A percentile compares a stretch with the other conserved stretches of the same genome.
Evolutionary conservation across 2,797 vertebrate species (phyloP).

Genomic region (Anabacerthia variegaticeps): DNA sequence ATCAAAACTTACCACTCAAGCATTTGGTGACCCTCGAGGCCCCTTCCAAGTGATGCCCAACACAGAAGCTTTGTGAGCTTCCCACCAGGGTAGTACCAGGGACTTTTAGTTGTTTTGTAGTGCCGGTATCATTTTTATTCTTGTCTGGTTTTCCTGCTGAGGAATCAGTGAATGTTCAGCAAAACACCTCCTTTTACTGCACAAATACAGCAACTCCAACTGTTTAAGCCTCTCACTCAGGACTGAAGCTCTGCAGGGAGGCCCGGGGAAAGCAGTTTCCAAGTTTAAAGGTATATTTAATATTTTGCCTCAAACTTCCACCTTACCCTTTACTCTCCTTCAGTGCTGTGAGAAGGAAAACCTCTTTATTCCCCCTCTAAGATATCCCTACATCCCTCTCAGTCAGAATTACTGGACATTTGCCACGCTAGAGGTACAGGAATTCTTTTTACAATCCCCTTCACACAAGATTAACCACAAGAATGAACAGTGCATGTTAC

Average conservation of each 20-base stretch:
- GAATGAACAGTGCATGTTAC: rapidly evolving
- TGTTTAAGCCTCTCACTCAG: neutral
- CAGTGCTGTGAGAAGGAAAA: neutral
- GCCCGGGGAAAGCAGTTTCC: neutral
- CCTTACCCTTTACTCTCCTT: neutral
- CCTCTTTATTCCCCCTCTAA: neutral
- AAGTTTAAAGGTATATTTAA: neutral
- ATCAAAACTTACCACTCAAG: neutral
- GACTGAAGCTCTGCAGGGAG: neutral
- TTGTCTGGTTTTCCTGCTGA: neutral
- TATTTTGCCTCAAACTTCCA: neutral
- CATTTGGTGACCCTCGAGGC: neutral
- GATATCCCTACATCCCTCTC: neutral
- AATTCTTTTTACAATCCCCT: neutral
- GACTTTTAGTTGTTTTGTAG: neutral
- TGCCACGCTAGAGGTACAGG: rapidly evolving
- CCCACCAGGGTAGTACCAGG: rapidly evolving
- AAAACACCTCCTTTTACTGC: neutral
- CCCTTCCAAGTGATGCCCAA: neutral
- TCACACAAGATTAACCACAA: neutral
- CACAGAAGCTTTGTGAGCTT: neutral
- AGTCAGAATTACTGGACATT: neutral
- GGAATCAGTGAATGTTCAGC: rapidly evolving
- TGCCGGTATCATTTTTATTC: rapidly evolving
- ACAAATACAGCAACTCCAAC: neutral